Base-by-base conservation (phyloP, 2,797 vertebrate genomes). In the Protonibea diacanthus region DNA sequence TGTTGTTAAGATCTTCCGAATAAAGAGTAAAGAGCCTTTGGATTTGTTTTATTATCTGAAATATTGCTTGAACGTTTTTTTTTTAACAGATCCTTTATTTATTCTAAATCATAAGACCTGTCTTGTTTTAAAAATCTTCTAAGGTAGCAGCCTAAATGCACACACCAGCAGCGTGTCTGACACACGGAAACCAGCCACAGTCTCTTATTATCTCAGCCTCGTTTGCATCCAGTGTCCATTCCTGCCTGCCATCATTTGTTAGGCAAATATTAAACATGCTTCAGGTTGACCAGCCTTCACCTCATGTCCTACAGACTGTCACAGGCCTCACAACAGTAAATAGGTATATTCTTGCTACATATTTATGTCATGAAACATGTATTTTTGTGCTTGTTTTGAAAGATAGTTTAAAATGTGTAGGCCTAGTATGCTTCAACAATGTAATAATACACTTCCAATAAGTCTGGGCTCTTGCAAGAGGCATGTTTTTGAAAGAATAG, bases 181-280 rank as follows among this genome's bases (percentile, higher is more conserved):
- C 57, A 60, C 27, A 76, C 51, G 79, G 33, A 67, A 74, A 63
- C 74, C 85, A 66, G 55, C 21, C 58, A 14, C 17, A 18, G 67
- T 55, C 48, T 75, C 59, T 38, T 21, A 58, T 80, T 64, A 91
- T 76, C 82, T 81, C 71, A 76, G 55, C 48, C 85, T 86, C 12
- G 59, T 96, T 95, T 96, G 93, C 93, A 94, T 95, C 25, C 59
- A 51, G 70, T n/a, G 81, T 86, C 77, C 80, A 29, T 77, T 82
- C 71, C 81, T 84, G 82, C 85, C 67, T 51, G 23, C 80, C 77
- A 56, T 86, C 57, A 90, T 95, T 96, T 96, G 94, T 90, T 91
- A 94, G 89, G 88, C 95, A 96, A 96, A 96, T 94, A 61, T 6
- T 59, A 20, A n/a, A 3, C 78, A 72, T 27, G 61, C 33, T 55